Conservation (phyloP, 2,888 invertebrate species). For the Dicyrtomina minuta region DNA sequence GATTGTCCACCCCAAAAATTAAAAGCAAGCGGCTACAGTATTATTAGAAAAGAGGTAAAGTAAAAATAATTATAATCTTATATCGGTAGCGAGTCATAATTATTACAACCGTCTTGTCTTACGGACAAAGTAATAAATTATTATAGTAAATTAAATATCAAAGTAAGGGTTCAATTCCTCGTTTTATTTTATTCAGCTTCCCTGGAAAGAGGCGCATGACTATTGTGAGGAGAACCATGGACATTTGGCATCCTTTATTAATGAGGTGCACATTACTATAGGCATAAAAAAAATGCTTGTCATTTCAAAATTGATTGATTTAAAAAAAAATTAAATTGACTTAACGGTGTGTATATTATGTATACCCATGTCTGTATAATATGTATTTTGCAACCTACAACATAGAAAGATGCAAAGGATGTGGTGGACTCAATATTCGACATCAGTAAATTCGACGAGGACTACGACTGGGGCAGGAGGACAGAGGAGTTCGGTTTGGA, state of each 20-base stretch:
- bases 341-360: neutral
- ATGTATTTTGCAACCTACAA: neutral
- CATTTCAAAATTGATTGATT: neutral
- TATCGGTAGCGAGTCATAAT: too few relatives aligned
- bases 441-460: neutral
- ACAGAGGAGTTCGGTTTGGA: conserved; percentile 34
- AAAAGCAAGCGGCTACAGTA: too few relatives aligned
- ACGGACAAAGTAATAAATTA: too few relatives aligned
- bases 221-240: neutral
- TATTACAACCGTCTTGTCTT: too few relatives aligned
- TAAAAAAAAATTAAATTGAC: neutral
- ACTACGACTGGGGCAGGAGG: neutral
- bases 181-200: too few relatives aligned
- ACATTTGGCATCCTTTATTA: conserved; percentile 2
- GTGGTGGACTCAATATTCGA: neutral
- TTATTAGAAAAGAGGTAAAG: too few relatives aligned
- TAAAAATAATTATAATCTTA: too few relatives aligned
- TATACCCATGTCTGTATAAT: neutral
- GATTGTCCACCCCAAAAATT: too few relatives aligned
- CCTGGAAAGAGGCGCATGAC: conserved; percentile 5
- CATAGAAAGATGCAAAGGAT: conserved; percentile 1
- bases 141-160: too few relatives aligned
- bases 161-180: too few relatives aligned
- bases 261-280: neutral
- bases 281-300: too few relatives aligned